These are phyloP conservation scores for Limnephilus rhombicus DNA, from an alignment of 2,888 invertebrate species.

Conservation along the genomic window DNA sequence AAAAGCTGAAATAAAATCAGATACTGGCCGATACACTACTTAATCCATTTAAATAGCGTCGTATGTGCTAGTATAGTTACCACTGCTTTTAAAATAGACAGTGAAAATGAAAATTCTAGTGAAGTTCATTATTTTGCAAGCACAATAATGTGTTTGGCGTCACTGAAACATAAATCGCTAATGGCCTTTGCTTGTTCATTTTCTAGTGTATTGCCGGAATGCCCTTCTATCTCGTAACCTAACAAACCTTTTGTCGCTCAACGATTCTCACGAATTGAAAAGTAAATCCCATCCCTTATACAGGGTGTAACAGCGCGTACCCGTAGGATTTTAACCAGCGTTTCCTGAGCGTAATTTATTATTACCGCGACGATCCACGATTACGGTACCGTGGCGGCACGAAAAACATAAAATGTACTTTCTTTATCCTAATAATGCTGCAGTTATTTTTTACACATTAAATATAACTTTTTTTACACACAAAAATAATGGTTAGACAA, in stretches of 20 bases:
- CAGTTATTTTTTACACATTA: too few relatives aligned
- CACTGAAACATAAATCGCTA: neutral
- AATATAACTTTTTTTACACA: too few relatives aligned
- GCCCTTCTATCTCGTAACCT: neutral
- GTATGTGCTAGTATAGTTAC: too few relatives aligned
- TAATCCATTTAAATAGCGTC: neutral
- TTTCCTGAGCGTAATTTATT: too few relatives aligned
- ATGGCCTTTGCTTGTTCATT: neutral
- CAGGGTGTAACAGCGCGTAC: neutral
- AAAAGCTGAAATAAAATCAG: too few relatives aligned
- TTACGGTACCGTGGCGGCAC: too few relatives aligned
- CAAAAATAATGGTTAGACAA: too few relatives aligned
- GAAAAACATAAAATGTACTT: too few relatives aligned
- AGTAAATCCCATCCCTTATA: neutral
- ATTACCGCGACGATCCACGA: too few relatives aligned
- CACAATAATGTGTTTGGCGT: neutral
- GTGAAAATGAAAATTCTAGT: neutral
- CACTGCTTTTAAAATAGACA: neutral
- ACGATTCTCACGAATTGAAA: neutral
- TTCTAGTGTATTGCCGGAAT: neutral
- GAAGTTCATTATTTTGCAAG: neutral
- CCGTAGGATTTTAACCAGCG: too few relatives aligned
- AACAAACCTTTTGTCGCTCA: neutral
- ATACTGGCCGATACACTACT: too few relatives aligned
- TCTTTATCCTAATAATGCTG: too few relatives aligned